Evolutionary conservation across 2,797 vertebrate species (phyloP), one percentile per base, ranked within the genome.

Genomic region (Setipinna tenuifilis): DNA sequence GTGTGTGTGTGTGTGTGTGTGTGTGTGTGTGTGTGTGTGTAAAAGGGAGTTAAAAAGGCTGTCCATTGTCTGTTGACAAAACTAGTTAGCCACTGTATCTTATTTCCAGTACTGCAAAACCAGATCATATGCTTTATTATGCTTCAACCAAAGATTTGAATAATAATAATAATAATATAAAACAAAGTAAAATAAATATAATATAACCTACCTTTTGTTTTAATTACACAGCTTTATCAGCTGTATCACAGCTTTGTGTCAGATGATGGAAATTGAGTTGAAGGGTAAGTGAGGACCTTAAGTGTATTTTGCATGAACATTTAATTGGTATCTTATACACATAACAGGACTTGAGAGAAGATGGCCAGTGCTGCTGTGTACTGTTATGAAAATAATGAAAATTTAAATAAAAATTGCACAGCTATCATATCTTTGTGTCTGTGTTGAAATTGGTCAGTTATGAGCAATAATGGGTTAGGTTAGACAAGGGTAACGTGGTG

Each of bases 51-150:
- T 54, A 54, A 54, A 41, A 41, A n/a, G n/a, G 35, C 50, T 54
- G 14, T 54, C 50, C 50, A 41, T 2, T 54, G 50, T 10, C 14
- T 54, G 3, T 54, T 54, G 2, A 3, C 9, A 10, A 54, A 54
- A 9, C 35, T 41, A 41, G 35, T 2, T 41, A 41, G 35, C 5
- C 2, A 5, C 2, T 41, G 35, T 41, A 41, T 31, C 12, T 71
- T 12, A 11, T 31, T 65, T 23, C n/a, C 23, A 65, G 31, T 17
- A 31, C 3, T 31, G 25, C 31, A 5, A 71, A 71, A 31, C 31
- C 25, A 71, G 25, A 35, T 71, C 65, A 71, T 71, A 31, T 71
- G 65, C 12, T 16, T 59, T 71, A 71, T 71, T 71, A 25, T 71
- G 4, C 31, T 16, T 31, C 12, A 65, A 6, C 58, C 58, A 65